Conservation (phyloP, 2,888 invertebrate species). For the Aphrophora alni region DNA sequence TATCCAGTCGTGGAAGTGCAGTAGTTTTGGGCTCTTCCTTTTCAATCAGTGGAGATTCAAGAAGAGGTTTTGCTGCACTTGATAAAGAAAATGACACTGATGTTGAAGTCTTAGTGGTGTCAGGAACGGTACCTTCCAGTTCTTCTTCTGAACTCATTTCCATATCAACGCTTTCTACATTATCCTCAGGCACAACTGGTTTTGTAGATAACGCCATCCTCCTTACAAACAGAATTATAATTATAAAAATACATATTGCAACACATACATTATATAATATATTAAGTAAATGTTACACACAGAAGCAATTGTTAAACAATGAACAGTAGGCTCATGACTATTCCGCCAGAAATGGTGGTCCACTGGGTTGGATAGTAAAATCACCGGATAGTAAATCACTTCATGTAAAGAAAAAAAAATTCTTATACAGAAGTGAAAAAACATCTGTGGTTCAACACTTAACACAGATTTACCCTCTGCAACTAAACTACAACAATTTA, state of each 20-base stretch:
- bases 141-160: constrained; percentile 82
- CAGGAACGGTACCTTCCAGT: neutral
- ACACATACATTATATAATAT: neutral
- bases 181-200: constrained; percentile 59
- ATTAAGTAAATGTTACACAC: no score
- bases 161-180: constrained; percentile 84
- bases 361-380: no score
- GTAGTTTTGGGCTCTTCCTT: constrained; percentile 35
- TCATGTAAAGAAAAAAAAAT: no score
- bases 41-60: constrained; percentile 38
- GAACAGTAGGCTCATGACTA: no score
- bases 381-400: no score
- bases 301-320: no score
- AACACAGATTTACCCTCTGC: no score
- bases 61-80: constrained; percentile 3
- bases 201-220: constrained; percentile 28
- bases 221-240: constrained; percentile 8
- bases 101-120: neutral
- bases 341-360: no score
- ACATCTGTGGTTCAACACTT: no score
- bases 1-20: constrained; percentile 11
- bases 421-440: no score
- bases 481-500: no score
- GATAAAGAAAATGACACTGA: constrained; percentile 28
- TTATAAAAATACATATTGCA: neutral